Base-by-base conservation (phyloP, 1,140 invertebrate genomes). In the Neotoxoptera formosana region DNA sequence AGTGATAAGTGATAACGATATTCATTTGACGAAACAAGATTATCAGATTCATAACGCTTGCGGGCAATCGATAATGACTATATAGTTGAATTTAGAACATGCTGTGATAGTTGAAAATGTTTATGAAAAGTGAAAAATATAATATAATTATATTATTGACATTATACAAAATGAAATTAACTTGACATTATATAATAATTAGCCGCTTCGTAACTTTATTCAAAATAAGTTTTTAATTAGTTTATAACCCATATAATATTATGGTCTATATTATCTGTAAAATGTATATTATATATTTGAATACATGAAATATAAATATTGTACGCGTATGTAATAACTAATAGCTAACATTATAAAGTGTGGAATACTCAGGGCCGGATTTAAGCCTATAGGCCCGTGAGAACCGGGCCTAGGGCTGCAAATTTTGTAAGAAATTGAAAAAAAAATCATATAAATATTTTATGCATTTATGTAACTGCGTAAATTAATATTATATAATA, bases 181-280 rank as follows among this genome's bases (percentile, higher is more conserved):
- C n/a, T 76, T 76, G 30, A 76, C 60, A 76, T 76, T 76, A 76
- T 76, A n/a, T 67, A n/a, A 67, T 67, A 76, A 76, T 76, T 76
- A 76, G 60, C 14, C 30, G 3, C 60, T 17, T 76, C 17, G 30
- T n/a, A 76, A n/a, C 30, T 76, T 76, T 34, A n/a, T 76, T 17
- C 14, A 76, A 76, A 76, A 76, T 76, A n/a, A 76, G 30, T 76
- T 76, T 76, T 76, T 76, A 76, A 76, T n/a, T n/a, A n/a, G n/a
- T n/a, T n/a, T n/a, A n/a, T 76, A 76, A 76, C n/a, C 30, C 17
- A 76, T 30, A n/a, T n/a, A 17, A 17, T 20, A 67, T 41, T 67
- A n/a, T 67, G 4, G 60, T 76, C 17, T n/a, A 76, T n/a, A 76
- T 76, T n/a, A 76, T 76, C 17, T 76, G 60, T 76, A 76, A 76